Percentiles rank a stretch among this genome's conserved stretches.
Conservation (phyloP, 2,113 vertebrate species). For the Hemichromis elongatus region DNA sequence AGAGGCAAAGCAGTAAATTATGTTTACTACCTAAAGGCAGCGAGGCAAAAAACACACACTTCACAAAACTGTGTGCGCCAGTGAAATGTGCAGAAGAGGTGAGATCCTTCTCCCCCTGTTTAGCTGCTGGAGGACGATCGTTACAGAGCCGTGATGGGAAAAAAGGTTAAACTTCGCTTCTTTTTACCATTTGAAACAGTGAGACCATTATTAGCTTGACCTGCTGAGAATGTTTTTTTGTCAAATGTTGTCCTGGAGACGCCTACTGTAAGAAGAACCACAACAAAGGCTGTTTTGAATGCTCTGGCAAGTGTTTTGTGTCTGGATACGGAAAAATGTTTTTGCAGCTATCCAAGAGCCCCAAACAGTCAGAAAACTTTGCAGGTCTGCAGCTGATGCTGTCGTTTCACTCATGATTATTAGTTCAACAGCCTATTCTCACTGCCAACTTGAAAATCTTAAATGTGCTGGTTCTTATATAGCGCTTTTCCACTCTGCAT, state of each 20-base stretch:
- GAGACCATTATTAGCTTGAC: background rate
- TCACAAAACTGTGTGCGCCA: background rate
- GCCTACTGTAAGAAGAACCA: background rate
- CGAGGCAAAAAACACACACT: background rate
- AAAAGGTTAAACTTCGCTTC: background rate
- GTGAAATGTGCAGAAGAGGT: background rate
- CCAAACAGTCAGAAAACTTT: background rate
- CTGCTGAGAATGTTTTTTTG: background rate
- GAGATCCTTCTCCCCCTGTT: background rate
- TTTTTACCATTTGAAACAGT: background rate
- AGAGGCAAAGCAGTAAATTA: background rate
- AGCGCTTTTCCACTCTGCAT: too few relatives aligned
- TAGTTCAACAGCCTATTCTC: background rate
- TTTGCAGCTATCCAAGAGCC: background rate
- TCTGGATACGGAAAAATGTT: rapidly evolving
- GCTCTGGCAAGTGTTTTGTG: background rate
- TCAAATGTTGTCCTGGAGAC: background rate
- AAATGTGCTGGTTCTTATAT: background rate
- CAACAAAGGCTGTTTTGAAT: background rate
- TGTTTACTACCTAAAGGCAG: background rate
- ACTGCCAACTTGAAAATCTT: background rate
- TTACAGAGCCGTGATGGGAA: background rate
- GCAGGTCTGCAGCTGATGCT: background rate
- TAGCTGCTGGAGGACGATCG: background rate
- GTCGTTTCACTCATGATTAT: background rate